Evolutionary conservation across 2,888 invertebrate species (phyloP).

Genomic region (Antheraea yamamai): DNA sequence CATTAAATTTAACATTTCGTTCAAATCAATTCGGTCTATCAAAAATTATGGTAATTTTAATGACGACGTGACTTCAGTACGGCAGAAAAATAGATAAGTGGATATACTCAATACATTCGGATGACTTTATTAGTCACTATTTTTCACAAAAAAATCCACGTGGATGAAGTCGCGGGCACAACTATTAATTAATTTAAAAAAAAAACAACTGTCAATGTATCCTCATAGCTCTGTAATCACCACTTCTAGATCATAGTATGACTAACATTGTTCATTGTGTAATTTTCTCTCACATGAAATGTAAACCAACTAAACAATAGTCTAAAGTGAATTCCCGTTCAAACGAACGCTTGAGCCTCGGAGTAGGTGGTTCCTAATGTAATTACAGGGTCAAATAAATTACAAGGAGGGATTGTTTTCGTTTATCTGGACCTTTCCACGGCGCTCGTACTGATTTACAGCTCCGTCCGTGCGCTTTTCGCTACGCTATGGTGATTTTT

Average conservation of each 20-base stretch:
- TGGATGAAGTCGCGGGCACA: no score
- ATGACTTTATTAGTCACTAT: no score
- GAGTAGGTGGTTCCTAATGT: constrained; percentile 44
- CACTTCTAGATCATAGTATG: background rate
- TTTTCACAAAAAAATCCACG: no score
- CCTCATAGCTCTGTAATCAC: background rate
- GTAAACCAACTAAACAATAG: constrained; percentile 14
- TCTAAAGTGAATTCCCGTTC: constrained; percentile 6
- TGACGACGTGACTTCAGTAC: no score
- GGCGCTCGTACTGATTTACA: constrained; percentile 49
- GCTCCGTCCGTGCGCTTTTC: constrained; percentile 30
- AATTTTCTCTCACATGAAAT: background rate
- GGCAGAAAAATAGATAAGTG: no score
- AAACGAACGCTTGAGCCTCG: constrained; percentile 15
- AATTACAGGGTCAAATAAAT: constrained; percentile 64
- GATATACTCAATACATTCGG: no score
- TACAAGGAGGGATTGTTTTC: constrained; percentile 57
- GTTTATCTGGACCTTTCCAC: constrained; percentile 61
- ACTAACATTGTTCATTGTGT: background rate
- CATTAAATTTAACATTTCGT: no score
- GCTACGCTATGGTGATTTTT: constrained; percentile 43
- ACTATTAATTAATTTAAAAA: no score
- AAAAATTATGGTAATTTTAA: no score
- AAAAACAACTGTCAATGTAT: no score
- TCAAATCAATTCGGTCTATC: no score